These are phyloP conservation scores for Porites evermanni DNA, from an alignment of 92 coral and sea anemone species.

Conservation along the genomic window DNA sequence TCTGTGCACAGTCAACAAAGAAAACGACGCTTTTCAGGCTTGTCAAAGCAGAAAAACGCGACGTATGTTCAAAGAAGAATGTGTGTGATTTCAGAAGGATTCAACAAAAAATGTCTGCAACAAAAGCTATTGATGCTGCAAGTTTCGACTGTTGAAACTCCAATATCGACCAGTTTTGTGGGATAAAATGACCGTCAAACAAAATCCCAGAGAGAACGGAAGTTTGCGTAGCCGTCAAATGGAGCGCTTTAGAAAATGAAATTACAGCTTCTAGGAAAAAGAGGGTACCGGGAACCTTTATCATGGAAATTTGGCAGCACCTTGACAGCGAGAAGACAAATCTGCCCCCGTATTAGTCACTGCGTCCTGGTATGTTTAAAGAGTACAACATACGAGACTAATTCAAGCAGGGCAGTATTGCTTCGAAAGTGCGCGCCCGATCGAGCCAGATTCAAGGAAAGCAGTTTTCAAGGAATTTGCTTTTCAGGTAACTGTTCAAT, in stretches of 20 bases:
- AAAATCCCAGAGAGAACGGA: slow-evolving; percentile 32
- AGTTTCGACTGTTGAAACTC: neutral
- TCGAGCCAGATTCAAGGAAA: too few species aligned
- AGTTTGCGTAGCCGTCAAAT: neutral
- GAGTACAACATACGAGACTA: neutral
- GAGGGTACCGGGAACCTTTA: neutral
- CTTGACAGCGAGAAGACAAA: neutral
- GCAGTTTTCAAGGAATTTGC: too few species aligned
- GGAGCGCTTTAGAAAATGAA: slow-evolving; percentile 27
- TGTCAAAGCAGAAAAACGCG: neutral
- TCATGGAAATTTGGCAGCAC: slow-evolving; percentile 4
- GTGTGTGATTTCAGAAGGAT: neutral
- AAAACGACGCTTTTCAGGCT: neutral
- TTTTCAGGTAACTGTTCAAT: too few species aligned
- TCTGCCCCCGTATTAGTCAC: neutral
- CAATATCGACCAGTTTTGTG: neutral
- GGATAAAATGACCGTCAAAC: neutral
- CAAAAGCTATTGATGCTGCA: neutral
- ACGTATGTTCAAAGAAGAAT: neutral
- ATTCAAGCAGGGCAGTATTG: neutral
- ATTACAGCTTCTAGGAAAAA: slow-evolving; percentile 21
- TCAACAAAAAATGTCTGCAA: neutral
- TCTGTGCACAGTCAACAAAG: too few species aligned
- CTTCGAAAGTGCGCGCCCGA: neutral
- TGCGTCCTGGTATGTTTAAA: neutral